A percentile compares a stretch with the other conserved stretches of the same genome.
Conservation (phyloP, 2,888 invertebrate genomes). For the Drosophila cognata region DNA sequence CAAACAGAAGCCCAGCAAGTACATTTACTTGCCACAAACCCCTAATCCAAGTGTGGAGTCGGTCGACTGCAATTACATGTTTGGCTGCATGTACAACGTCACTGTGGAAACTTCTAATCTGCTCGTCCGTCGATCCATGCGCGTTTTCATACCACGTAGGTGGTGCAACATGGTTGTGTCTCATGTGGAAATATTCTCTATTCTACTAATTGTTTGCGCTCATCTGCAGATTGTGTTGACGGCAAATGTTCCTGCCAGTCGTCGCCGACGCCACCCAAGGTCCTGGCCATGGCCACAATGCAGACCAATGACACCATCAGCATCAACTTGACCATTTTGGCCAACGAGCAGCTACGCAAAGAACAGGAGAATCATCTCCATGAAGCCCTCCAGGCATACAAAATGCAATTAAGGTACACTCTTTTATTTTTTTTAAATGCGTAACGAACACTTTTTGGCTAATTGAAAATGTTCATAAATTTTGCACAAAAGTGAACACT, state of each 20-base stretch:
- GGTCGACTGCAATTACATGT: constrained; percentile 80
- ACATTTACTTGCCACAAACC: constrained; percentile 69
- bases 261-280: constrained; percentile 64
- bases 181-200: neutral
- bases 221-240: constrained; percentile 74
- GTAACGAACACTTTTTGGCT: neutral
- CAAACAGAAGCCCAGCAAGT: constrained; percentile 53
- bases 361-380: constrained; percentile 37
- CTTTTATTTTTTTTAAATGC: neutral
- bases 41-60: constrained; percentile 71
- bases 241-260: constrained; percentile 79
- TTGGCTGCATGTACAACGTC: constrained; percentile 81
- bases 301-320: constrained; percentile 69
- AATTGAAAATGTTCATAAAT: neutral
- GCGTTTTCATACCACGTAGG: constrained; percentile 77
- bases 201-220: neutral
- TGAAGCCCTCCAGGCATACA: constrained; percentile 43
- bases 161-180: neutral
- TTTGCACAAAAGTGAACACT: neutral
- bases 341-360: constrained; percentile 51
- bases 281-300: constrained; percentile 62
- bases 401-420: constrained; percentile 62
- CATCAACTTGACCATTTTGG: constrained; percentile 70
- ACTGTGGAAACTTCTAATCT: constrained; percentile 80
- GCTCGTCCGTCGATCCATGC: constrained; percentile 54